Conservation (phyloP, 1,140 invertebrate species). For the Dinoponera quadriceps region DNA sequence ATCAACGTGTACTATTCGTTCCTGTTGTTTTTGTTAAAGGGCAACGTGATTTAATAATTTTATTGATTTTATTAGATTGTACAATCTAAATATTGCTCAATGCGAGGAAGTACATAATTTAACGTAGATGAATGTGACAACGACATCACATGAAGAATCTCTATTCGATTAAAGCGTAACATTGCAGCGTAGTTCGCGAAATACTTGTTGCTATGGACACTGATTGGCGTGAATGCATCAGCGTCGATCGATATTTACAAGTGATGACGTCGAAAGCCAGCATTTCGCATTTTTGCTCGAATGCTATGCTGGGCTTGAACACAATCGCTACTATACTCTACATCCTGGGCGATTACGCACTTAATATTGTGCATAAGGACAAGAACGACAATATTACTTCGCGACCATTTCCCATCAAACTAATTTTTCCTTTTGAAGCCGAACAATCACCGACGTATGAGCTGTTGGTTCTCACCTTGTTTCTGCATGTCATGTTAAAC, state of each 20-base stretch:
- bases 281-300: conserved; percentile 2
- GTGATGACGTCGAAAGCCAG: conserved; percentile 18
- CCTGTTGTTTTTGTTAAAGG: neutral
- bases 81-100: neutral
- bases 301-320: neutral
- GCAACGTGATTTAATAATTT: too few species aligned
- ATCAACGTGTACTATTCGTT: too few species aligned
- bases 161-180: neutral
- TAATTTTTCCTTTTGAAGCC: conserved; percentile 5
- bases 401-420: conserved; percentile 12
- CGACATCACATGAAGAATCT: neutral
- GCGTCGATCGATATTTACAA: conserved; percentile 5
- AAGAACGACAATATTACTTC: neutral
- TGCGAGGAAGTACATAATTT: too few species aligned
- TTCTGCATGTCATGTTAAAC: neutral
- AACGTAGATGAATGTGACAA: neutral
- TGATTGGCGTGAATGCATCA: conserved; percentile 23
- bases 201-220: neutral
- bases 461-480: neutral
- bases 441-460: conserved; percentile 29
- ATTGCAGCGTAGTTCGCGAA: conserved; percentile 22
- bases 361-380: neutral
- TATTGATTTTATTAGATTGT: conserved; percentile 13
- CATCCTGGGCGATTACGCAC: too few species aligned
- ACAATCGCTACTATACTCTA: neutral